These are phyloP conservation scores for Pandemis heparana DNA, from an alignment of 2,888 invertebrate species.

Conservation along the genomic window DNA sequence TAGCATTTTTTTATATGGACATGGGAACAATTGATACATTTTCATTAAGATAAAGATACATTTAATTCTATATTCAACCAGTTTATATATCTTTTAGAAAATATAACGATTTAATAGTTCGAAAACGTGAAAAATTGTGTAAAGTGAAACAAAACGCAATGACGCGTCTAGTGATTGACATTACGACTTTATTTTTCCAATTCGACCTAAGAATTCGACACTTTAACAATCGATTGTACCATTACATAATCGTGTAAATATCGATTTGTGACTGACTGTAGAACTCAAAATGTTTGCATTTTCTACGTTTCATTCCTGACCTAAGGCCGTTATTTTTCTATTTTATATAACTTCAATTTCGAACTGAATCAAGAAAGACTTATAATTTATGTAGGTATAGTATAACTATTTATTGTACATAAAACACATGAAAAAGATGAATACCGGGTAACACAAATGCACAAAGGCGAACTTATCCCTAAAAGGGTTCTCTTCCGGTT, in stretches of 20 bases:
- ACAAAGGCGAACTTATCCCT: no score
- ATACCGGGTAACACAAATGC: no score
- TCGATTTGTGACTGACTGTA: background rate
- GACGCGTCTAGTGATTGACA: constrained; percentile 21
- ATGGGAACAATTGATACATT: background rate
- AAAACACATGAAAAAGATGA: no score
- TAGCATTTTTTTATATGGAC: background rate
- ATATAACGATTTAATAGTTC: background rate
- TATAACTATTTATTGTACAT: no score
- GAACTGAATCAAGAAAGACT: no score
- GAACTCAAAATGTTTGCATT: no score
- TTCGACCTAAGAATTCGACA: background rate
- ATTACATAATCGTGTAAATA: background rate
- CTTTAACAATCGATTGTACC: background rate
- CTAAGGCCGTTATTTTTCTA: no score
- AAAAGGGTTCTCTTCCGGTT: no score
- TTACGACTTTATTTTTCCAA: background rate
- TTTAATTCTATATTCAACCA: no score
- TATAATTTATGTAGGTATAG: no score
- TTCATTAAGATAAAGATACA: background rate
- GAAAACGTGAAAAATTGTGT: background rate
- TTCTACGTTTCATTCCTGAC: no score
- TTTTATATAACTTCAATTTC: no score
- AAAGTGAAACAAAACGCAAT: constrained; percentile 24
- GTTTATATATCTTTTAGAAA: background rate